Evolutionary conservation across 2,113 vertebrate genomes (phyloP).

Genomic region (Microtus richardsoni): DNA sequence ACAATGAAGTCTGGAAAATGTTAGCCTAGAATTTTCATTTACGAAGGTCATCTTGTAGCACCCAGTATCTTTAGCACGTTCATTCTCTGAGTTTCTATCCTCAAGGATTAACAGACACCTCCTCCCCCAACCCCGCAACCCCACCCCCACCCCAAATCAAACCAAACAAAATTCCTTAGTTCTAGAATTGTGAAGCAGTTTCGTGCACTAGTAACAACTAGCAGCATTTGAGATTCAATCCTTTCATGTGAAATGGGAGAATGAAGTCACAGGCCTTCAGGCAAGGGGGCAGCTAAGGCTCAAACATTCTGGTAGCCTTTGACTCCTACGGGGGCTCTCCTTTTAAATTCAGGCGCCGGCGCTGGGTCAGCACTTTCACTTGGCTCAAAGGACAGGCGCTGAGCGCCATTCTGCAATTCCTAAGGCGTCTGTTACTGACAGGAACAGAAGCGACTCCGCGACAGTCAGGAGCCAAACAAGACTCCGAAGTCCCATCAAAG

Average conservation of each 20-base stretch:
- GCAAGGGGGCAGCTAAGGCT: too few relatives aligned
- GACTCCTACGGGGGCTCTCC: neutral
- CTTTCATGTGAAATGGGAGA: neutral
- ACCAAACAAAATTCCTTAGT: neutral
- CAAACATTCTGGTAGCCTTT: neutral
- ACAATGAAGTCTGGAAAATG: neutral
- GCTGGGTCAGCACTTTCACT: neutral
- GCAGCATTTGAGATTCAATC: neutral
- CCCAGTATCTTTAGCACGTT: neutral
- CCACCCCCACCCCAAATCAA: neutral
- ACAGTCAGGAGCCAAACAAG: neutral
- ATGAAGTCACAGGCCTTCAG: neutral
- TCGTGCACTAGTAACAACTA: too few relatives aligned
- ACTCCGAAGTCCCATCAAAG: neutral
- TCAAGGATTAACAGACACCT: neutral
- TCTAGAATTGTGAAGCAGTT: neutral
- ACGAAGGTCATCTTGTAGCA: neutral
- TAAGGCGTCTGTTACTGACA: neutral
- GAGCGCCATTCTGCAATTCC: neutral
- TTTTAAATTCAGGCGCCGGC: neutral
- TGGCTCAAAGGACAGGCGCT: neutral
- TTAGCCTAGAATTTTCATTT: neutral
- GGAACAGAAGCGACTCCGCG: neutral
- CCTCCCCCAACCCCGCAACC: neutral
- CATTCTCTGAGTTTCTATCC: neutral